Evolutionary conservation across 2,797 vertebrate species (phyloP).

Genomic region (Protosalanx chinensis): DNA sequence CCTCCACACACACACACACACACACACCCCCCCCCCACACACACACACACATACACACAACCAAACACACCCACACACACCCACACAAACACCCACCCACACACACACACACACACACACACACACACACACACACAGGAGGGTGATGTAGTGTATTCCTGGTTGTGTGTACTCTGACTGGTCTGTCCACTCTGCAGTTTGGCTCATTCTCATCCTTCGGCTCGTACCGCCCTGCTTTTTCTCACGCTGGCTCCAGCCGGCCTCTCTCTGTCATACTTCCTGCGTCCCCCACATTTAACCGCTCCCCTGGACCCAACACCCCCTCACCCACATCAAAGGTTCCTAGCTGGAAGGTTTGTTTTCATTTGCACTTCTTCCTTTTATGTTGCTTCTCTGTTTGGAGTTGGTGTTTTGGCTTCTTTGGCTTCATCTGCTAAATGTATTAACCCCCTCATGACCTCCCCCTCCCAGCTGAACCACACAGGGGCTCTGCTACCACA

Average conservation of each 20-base stretch:
- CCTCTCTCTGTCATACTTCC: constrained; percentile 86
- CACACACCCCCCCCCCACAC: neutral
- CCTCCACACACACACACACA: neutral
- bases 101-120: neutral
- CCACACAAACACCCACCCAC: constrained; percentile 2
- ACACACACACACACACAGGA: constrained; percentile 5
- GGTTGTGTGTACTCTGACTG: constrained; percentile 61
- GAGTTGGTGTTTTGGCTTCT: constrained; percentile 45
- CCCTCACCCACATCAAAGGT: constrained; percentile 96
- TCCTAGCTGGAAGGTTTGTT: constrained; percentile 99
- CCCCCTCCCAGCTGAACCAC: constrained; percentile 37
- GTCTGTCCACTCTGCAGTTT: constrained; percentile 81
- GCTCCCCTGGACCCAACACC: constrained; percentile 96
- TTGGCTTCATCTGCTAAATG: constrained; percentile 42
- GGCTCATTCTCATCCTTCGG: constrained; percentile 96
- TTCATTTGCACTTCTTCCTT: constrained; percentile 75
- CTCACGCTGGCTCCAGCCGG: constrained; percentile 93
- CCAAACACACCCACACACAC: neutral
- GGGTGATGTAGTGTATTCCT: neutral
- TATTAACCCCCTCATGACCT: constrained; percentile 45
- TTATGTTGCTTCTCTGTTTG: constrained; percentile 39
- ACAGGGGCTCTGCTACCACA: constrained; percentile 43
- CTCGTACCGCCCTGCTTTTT: constrained; percentile 94
- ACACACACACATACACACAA: constrained; percentile 1
- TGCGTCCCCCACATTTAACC: constrained; percentile 92